Evolutionary conservation across 2,797 vertebrate species (phyloP), one percentile per base, ranked within the genome.

Genomic region (Tenualosa ilisha): DNA sequence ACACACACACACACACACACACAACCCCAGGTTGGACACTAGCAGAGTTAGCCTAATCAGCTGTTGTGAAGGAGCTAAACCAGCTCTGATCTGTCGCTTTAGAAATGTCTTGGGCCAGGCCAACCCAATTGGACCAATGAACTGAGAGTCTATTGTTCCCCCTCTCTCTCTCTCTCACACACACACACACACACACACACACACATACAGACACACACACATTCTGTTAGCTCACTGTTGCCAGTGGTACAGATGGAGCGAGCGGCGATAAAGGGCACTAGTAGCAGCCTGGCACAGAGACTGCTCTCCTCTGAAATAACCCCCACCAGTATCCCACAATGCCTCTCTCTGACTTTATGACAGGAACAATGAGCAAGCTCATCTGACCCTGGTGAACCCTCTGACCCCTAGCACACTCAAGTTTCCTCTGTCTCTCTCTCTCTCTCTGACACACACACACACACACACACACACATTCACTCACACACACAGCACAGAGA

Each of bases 261-360:
- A 50, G 91, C 22, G 56, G 79, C 50, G 90, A 87, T 90, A 81
- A 89, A 89, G 84, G 68, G 82, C 88, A 90, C 89, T 90, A 53
- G 86, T 90, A 89, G 89, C 91, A 86, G 94, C 86, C 93, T 94
- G 94, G 94, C 92, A 94, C 94, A 88, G 90, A 86, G 13, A 43
- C 68, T 15, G 37, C 68, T 6, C 68, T 37, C 37, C 31, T 17
- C 26, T 13, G 26, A 72, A 11, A 72, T 26, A 26, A 72, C 86
- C 81, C 87, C 89, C 82, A 31, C 50, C 86, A 84, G 88, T 84
- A 15, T 90, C 91, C 91, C 90, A 92, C 90, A 91, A 90, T 92
- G 91, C 89, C 89, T 56, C 88, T 89, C 92, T 92, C 85, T 85
- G 87, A 85, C 49, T 84, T 26, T 0, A 90, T 37, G 26, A 75